These are phyloP conservation scores for Myoxocephalus aenaeus DNA, from an alignment of 2,797 vertebrate species.

Conservation along the genomic window DNA sequence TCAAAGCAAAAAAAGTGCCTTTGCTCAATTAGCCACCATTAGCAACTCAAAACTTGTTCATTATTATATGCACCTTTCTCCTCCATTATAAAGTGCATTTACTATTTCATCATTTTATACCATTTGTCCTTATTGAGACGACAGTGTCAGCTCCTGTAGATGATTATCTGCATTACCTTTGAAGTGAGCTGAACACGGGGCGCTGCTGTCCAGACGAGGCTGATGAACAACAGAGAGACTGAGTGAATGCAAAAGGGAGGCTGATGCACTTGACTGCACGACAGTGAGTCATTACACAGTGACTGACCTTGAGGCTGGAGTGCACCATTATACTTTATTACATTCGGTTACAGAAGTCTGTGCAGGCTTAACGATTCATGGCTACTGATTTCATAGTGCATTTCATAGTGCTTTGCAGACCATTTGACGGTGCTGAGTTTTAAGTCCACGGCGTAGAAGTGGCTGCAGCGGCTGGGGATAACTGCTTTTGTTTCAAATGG, in stretches of 20 bases:
- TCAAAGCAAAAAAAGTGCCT: constrained; percentile 16
- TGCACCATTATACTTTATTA: constrained; percentile 74
- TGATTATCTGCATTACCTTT: constrained; percentile 37
- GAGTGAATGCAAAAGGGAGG: constrained; percentile 45
- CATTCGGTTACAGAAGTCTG: constrained; percentile 60
- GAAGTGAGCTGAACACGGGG: constrained; percentile 30
- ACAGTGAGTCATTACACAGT: constrained; percentile 24
- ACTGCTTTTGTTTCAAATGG: constrained; percentile 57
- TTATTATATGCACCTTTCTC: background rate
- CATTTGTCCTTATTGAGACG: background rate
- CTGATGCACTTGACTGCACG: constrained; percentile 45
- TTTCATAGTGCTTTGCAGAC: constrained; percentile 74
- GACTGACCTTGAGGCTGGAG: constrained; percentile 76
- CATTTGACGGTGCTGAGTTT: constrained; percentile 70
- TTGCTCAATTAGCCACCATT: constrained; percentile 36
- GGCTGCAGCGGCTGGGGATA: constrained; percentile 21
- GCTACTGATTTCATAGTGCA: constrained; percentile 69
- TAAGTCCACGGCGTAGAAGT: constrained; percentile 26
- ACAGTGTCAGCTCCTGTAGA: constrained; percentile 5
- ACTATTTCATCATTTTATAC: constrained; percentile 20
- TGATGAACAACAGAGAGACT: constrained; percentile 37
- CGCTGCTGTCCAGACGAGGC: constrained; percentile 14
- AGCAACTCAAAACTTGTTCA: constrained; percentile 13
- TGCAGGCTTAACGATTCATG: constrained; percentile 77
- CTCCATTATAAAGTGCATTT: constrained; percentile 5